A percentile compares a stretch with the other conserved stretches of the same genome.
Conservation (phyloP, 1,140 invertebrate species). For the Neomicropteryx cornuta region DNA sequence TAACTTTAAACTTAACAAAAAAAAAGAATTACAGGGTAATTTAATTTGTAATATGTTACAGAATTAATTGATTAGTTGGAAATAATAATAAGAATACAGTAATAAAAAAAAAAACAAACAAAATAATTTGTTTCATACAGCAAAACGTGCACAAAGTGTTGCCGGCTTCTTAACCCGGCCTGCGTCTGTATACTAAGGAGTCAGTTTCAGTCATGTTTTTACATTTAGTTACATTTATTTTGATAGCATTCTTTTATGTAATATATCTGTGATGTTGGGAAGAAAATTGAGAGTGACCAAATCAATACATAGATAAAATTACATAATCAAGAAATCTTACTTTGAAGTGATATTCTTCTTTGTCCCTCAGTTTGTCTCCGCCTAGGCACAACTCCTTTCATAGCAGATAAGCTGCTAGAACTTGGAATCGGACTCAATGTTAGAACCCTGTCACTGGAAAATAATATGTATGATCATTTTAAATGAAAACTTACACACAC, state of each 20-base stretch:
- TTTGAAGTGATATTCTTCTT: constrained; percentile 39
- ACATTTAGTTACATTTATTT: too few species aligned
- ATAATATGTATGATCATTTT: constrained; percentile 10
- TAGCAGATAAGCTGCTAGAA: constrained; percentile 50
- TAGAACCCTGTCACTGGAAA: constrained; percentile 50
- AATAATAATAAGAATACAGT: constrained; percentile 1
- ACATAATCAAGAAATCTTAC: constrained; percentile 23
- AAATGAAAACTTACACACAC: too few species aligned
- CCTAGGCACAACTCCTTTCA: constrained; percentile 27
- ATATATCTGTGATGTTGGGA: too few species aligned
- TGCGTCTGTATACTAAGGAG: too few species aligned
- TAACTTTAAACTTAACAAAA: background rate
- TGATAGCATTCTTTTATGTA: too few species aligned
- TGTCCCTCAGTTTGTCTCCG: constrained; percentile 30
- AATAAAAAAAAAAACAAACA: constrained; percentile 2
- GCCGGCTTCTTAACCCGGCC: too few species aligned
- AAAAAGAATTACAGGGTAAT: background rate
- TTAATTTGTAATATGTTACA: background rate
- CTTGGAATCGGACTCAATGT: constrained; percentile 76
- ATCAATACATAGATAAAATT: too few species aligned
- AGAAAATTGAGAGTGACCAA: too few species aligned
- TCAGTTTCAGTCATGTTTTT: too few species aligned
- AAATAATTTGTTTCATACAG: too few species aligned
- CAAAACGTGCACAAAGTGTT: too few species aligned
- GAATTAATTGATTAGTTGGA: background rate